Evolutionary conservation across 92 coral and sea anemone genomes (phyloP), one percentile per base, ranked within the genome.

Genomic region (Parazoanthus swiftii): DNA sequence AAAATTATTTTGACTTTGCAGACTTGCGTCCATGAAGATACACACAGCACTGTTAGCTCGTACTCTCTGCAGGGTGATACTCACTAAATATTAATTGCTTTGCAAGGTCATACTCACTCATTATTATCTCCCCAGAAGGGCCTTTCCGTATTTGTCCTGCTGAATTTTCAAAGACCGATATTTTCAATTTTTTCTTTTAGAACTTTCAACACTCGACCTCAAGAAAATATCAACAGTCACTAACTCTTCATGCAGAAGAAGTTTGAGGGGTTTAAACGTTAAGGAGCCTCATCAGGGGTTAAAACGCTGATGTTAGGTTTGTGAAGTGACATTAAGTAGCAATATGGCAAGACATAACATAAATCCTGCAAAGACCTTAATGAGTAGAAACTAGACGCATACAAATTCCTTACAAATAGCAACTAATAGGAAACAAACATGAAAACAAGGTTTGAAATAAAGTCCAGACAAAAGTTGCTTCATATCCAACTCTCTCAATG

Each of bases 121-220:
- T 33, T 54, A 80, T 80, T 80, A 80, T 46, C 72, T 80, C 85
- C 48, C 85, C 85, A 80, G 85, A 33, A 80, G 85, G 44, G 68
- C 71, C 36, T 80, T 80, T 80, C 72, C 85, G 43, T 80, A 80
- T 58, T 80, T 80, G 85, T 54, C 85, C 85, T 80, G 85, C 85
- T 80, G 85, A 80, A 80, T 80, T 56, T 80, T 15, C 71, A 80
- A 80, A 80, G 48, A 80, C 38, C 72, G 65, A n/a, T 36, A 16
- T 58, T 56, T 74, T 56, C 85, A 54, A 38, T 54, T 43, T 58
- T 29, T 80, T 11, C 0, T 58, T 80, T 80, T 15, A 56, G 29
- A 18, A 29, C 36, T 36, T 20, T n/a, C 39, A 79, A 1, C 37
- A 79, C 2, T 37, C 33, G 39, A 33, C 14, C 26, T 58, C 29